phyloP scores from a whole-genome alignment of 2,888 invertebrate genomes.

The Eilema griseolum region DNA sequence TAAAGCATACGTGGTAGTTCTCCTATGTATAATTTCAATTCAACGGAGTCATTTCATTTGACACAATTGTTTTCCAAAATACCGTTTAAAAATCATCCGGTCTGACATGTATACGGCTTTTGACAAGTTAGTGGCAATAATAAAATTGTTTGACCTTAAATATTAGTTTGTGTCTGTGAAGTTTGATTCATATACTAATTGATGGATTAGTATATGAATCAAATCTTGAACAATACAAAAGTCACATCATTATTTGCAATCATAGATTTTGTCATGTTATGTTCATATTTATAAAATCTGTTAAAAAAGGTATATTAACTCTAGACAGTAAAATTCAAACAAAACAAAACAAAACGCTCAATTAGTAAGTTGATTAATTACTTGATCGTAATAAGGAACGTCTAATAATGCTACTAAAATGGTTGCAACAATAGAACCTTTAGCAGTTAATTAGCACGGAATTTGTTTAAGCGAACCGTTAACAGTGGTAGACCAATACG shows the following conservation, averaged over 20 bases:
- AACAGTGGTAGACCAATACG: slow-evolving; percentile 57
- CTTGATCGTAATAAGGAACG: neutral
- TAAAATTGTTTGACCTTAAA: no score
- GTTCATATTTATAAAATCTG: neutral
- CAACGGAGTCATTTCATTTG: no score
- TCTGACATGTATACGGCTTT: no score
- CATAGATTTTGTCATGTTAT: no score
- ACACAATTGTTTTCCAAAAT: no score
- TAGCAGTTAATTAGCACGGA: slow-evolving; percentile 12
- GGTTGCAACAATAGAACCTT: neutral
- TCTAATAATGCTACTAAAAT: neutral
- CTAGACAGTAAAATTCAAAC: neutral
- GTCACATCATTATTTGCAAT: no score
- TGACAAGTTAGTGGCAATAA: no score
- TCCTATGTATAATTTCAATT: neutral
- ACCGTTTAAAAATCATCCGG: no score
- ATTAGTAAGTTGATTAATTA: neutral
- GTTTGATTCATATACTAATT: neutral
- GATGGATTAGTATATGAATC: no score
- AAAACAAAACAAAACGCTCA: neutral
- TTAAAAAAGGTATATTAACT: neutral
- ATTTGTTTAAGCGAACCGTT: slow-evolving; percentile 52
- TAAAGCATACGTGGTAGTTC: neutral
- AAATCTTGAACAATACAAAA: no score
- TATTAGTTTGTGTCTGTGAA: neutral